These are phyloP conservation scores for Saccostrea glomerata DNA, from an alignment of 1,140 invertebrate genomes.

Conservation along the genomic window DNA sequence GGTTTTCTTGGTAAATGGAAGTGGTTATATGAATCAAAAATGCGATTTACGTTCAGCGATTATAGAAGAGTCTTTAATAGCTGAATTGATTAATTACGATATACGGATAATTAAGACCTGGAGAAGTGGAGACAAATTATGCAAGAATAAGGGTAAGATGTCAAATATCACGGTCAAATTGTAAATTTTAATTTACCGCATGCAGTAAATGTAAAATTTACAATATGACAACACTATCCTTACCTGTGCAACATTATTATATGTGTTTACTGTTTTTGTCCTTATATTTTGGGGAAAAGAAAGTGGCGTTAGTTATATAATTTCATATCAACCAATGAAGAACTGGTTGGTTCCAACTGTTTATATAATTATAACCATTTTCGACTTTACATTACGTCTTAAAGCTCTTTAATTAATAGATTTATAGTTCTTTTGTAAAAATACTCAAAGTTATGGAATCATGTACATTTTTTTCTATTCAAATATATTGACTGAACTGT, in stretches of 20 bases:
- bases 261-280: not conserved
- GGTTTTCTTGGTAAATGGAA: conserved; percentile 1
- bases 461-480: too few species aligned
- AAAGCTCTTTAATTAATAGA: too few species aligned
- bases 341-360: too few species aligned
- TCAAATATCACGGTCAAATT: not conserved
- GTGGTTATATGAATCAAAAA: not conserved
- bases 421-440: too few species aligned
- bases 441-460: too few species aligned
- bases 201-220: not conserved
- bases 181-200: not conserved
- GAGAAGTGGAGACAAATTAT: too few species aligned
- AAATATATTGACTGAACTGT: too few species aligned
- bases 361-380: too few species aligned
- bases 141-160: not conserved
- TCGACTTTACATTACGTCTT: too few species aligned
- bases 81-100: not conserved
- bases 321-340: too few species aligned
- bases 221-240: not conserved
- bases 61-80: not conserved
- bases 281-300: too few species aligned
- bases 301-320: too few species aligned
- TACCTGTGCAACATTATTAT: not conserved
- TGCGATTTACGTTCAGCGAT: not conserved
- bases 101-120: not conserved